Base-by-base conservation (phyloP, 2,888 invertebrate species). In the Dynastes grantii region DNA sequence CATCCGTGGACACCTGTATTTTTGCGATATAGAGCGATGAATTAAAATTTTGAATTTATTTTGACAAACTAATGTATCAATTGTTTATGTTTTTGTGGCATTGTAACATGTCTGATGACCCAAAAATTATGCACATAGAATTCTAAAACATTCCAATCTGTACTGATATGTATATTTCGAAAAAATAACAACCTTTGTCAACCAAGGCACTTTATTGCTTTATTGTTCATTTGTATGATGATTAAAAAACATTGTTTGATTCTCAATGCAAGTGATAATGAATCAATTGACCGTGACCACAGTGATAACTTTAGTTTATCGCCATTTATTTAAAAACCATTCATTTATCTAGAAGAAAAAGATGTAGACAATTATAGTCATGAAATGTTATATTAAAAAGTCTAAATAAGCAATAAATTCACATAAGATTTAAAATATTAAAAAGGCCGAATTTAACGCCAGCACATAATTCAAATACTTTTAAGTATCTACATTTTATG, bases 31-130 rank as follows among this genome's bases (percentile, higher is more conserved):
- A 8, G 45, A 45, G 45, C 45, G 11, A 45, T 45, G 8, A 45
- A 45, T 45, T 45, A 45, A 45, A 40, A 11, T 45, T 45, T 45
- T 8, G 55, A 16, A 58, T 22, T 58, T 58, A 22, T 58, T 8
- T 58, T 58, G 13, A 27, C 22, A 58, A 22, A 16, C 55, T 22
- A 22, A 58, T 8, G 55, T 58, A 63, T 29, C 13, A 63, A 32
- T 49, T 67, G 16, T 67, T 67, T 67, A 49, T 67, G 49, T 67
- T 67, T 45, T 45, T 49, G 27, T 67, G 27, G 49, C 22, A 16
- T 0, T 67, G 49, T 49, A 16, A 22, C 67, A 67, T 22, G 16
- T 45, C 1, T 11, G 67, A 67, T 67, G 27, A 67, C 67, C 67
- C 67, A 45, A 27, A 49, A 67, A 45, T 49, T 67, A 49, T 67